phyloP scores from a whole-genome alignment of 2,888 invertebrate genomes.

The Chromoteleia sp. region DNA sequence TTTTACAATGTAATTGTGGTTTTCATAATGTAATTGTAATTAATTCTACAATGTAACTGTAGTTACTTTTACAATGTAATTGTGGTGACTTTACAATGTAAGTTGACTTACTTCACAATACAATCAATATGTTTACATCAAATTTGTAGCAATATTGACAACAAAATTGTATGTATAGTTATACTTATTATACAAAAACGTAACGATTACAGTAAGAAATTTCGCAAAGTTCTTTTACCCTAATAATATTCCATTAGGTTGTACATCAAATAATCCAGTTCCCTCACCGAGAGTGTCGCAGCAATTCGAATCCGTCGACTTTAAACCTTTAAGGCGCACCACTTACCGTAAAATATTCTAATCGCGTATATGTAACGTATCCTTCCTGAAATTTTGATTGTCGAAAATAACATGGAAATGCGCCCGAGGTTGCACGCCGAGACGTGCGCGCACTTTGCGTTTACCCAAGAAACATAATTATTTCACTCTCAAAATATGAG shows the following conservation, averaged over 20 bases:
- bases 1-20: too few relatives aligned
- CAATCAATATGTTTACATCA: too few relatives aligned
- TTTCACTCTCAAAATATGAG: slow-evolving; percentile 24
- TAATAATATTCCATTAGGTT: background rate
- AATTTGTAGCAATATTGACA: too few relatives aligned
- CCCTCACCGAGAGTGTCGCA: background rate
- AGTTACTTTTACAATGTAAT: too few relatives aligned
- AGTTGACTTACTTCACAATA: too few relatives aligned
- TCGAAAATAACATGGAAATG: slow-evolving; percentile 13
- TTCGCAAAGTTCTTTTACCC: background rate
- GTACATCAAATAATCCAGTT: background rate
- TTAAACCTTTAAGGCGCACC: slow-evolving; percentile 1
- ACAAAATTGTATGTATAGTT: too few relatives aligned
- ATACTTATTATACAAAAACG: too few relatives aligned
- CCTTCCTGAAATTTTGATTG: slow-evolving; percentile 16
- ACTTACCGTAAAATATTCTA: slow-evolving; percentile 12
- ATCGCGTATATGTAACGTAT: slow-evolving; percentile 18
- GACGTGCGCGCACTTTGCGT: slow-evolving; percentile 4
- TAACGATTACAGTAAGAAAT: too few relatives aligned
- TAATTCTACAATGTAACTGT: too few relatives aligned
- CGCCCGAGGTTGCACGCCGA: slow-evolving; percentile 1
- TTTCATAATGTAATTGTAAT: too few relatives aligned
- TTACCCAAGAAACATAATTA: slow-evolving; percentile 21
- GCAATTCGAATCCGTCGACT: background rate
- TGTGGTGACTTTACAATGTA: too few relatives aligned